These are phyloP conservation scores for Nemoura dubitans DNA, from an alignment of 2,888 invertebrate species.

Conservation along the genomic window DNA sequence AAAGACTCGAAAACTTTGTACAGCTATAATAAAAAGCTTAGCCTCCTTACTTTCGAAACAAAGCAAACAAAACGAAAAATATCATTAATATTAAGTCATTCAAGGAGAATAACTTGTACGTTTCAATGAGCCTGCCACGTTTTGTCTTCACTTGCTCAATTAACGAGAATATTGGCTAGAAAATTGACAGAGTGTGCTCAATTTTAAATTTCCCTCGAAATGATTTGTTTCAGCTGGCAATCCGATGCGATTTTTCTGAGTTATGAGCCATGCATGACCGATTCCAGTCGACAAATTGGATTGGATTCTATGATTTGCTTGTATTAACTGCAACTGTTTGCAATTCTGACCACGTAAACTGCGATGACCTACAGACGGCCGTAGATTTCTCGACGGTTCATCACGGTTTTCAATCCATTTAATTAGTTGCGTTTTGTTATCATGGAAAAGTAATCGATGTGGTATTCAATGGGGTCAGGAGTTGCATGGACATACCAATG, in stretches of 20 bases:
- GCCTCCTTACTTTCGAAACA: no score
- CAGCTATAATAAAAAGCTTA: background rate
- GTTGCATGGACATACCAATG: background rate
- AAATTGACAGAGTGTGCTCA: no score
- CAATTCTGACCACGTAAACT: background rate
- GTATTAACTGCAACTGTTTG: background rate
- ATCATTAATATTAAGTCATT: background rate
- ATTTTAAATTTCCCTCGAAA: no score
- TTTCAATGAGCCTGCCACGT: no score
- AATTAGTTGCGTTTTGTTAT: conserved; percentile 7
- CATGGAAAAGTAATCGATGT: background rate
- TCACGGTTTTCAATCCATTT: background rate
- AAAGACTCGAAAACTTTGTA: background rate
- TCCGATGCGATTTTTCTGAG: no score
- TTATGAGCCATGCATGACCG: no score
- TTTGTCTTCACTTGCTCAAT: no score
- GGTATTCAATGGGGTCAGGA: background rate
- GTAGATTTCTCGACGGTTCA: background rate
- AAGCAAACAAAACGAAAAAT: background rate
- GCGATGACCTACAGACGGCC: background rate
- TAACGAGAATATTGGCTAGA: no score
- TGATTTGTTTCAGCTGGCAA: no score
- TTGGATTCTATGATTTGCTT: background rate
- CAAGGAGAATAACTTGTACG: background rate
- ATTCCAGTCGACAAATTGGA: no score